Percentiles rank a stretch among this genome's conserved stretches.
Conservation (phyloP, 53 echinoderm and acorn worm genomes). For the Holothuria scabra region DNA sequence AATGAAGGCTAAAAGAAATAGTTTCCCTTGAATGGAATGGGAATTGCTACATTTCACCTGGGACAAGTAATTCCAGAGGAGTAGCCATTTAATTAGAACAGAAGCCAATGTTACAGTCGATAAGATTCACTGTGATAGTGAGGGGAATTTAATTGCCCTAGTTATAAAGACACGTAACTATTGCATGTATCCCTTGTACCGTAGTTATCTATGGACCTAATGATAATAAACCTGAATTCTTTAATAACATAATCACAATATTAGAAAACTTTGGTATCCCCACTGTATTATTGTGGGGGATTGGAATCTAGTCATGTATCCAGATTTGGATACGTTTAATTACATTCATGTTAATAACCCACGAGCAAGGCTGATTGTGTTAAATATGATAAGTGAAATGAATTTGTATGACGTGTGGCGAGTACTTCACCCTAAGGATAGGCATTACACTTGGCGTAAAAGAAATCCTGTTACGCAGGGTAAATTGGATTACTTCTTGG, state of each 20-base stretch:
- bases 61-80: too few relatives aligned
- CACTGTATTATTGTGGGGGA: conserved; percentile 24
- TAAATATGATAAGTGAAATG: conserved; percentile 5
- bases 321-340: background rate
- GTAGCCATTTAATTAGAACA: too few relatives aligned
- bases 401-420: conserved; percentile 39
- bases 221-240: too few relatives aligned
- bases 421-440: background rate
- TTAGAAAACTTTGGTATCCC: background rate
- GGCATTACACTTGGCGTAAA: conserved; percentile 24
- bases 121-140: too few relatives aligned
- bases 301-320: conserved; percentile 23
- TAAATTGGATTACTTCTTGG: conserved; percentile 24
- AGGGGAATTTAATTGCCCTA: too few relatives aligned
- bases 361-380: background rate
- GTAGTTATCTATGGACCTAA: too few relatives aligned
- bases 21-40: too few relatives aligned
- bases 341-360: conserved; percentile 21
- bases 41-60: too few relatives aligned
- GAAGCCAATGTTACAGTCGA: too few relatives aligned
- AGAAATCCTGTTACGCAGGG: conserved; percentile 20
- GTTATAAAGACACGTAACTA: too few relatives aligned
- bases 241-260: background rate
- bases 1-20: too few relatives aligned
- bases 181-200: too few relatives aligned